Conservation (phyloP, 2,888 invertebrate genomes). For the Rhaphigaster nebulosa region DNA sequence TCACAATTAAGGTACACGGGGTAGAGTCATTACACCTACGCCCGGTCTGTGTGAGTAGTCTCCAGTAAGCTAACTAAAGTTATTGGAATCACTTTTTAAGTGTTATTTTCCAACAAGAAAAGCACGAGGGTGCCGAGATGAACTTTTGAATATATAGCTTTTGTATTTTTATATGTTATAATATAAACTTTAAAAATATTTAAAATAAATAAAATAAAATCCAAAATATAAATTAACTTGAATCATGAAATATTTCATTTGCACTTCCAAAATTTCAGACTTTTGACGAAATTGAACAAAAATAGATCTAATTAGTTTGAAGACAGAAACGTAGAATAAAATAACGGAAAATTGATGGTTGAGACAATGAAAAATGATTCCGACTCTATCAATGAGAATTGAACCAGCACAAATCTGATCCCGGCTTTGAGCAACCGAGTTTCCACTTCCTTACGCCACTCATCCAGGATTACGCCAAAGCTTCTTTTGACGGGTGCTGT, state of each 20-base stretch:
- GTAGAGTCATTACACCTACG: too few relatives aligned
- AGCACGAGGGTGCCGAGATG: too few relatives aligned
- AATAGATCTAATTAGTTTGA: neutral
- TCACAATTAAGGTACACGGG: too few relatives aligned
- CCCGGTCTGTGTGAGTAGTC: too few relatives aligned
- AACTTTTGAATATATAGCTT: too few relatives aligned
- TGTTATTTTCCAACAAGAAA: too few relatives aligned
- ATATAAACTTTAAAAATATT: neutral
- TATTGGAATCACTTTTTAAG: too few relatives aligned
- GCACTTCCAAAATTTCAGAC: neutral
- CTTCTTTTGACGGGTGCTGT: neutral
- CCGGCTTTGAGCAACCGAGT: neutral
- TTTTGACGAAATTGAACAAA: neutral
- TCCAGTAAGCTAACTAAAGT: too few relatives aligned
- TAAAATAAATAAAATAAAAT: neutral
- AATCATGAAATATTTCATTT: neutral
- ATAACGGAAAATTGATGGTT: neutral
- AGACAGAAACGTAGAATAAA: neutral
- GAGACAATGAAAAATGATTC: neutral
- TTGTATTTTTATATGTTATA: neutral
- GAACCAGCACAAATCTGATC: neutral
- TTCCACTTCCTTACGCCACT: slow-evolving; percentile 15
- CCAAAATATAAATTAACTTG: neutral
- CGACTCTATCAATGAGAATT: neutral
- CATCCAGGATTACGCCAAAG: neutral